Evolutionary conservation across 2,113 vertebrate genomes (phyloP).

Genomic region (Esox niger): DNA sequence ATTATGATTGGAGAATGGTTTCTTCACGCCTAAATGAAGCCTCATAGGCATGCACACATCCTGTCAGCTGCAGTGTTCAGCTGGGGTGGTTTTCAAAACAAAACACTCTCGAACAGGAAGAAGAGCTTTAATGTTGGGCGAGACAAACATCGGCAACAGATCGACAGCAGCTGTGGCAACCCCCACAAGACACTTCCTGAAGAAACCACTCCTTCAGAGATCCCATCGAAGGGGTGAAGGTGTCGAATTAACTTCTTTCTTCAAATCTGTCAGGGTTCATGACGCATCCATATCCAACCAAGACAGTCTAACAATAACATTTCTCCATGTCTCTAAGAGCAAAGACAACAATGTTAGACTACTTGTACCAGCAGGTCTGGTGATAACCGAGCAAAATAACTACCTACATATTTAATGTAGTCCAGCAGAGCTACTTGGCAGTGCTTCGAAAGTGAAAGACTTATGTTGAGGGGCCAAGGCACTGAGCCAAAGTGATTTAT

Average conservation of each 20-base stretch:
- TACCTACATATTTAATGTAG: background rate
- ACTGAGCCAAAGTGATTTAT: background rate
- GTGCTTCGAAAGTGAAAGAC: background rate
- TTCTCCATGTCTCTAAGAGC: too few species aligned
- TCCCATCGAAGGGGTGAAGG: background rate
- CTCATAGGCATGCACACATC: constrained; percentile 7
- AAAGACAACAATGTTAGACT: background rate
- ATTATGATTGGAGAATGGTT: background rate
- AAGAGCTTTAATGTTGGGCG: background rate
- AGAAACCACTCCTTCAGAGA: constrained; percentile 4
- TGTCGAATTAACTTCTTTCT: constrained; percentile 46
- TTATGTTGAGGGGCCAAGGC: background rate
- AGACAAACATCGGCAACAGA: background rate
- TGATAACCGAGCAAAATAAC: background rate
- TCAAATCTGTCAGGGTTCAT: background rate
- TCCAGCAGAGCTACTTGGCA: background rate
- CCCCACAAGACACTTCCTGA: background rate
- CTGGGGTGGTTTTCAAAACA: constrained; percentile 6
- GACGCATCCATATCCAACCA: background rate
- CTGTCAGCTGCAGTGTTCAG: background rate
- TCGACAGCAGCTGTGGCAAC: constrained; percentile 14
- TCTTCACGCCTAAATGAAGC: background rate
- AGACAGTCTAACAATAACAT: background rate
- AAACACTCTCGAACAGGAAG: constrained; percentile 11
- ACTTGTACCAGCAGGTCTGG: background rate